Evolutionary conservation across 2,797 vertebrate genomes (phyloP).

Genomic region (Falco berigora): DNA sequence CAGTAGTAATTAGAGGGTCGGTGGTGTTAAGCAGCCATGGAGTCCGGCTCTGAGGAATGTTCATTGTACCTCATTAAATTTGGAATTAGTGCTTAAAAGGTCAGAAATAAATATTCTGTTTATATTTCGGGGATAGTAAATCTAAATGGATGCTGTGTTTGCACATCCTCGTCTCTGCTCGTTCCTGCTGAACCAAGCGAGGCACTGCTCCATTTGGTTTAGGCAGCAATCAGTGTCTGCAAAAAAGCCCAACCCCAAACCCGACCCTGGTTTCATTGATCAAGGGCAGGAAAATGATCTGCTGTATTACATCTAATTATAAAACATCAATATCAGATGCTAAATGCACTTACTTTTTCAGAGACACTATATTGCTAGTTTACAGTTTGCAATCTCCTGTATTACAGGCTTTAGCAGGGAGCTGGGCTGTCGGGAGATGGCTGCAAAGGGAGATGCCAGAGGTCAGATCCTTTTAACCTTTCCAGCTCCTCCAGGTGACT

Average conservation of each 20-base stretch:
- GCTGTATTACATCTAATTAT: slow-evolving; percentile 72
- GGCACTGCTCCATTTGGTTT: slow-evolving; percentile 22
- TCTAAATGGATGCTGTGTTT: slow-evolving; percentile 56
- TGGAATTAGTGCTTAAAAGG: slow-evolving; percentile 74
- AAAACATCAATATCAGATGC: slow-evolving; percentile 67
- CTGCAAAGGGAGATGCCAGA: slow-evolving; percentile 21
- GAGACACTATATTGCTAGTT: slow-evolving; percentile 18
- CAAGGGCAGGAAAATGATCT: slow-evolving; percentile 65
- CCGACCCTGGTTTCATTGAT: slow-evolving; percentile 62
- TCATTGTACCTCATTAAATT: slow-evolving; percentile 74
- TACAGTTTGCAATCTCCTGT: slow-evolving; percentile 42
- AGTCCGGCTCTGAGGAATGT: slow-evolving; percentile 66
- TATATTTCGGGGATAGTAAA: slow-evolving; percentile 67
- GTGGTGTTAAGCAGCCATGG: slow-evolving; percentile 64
- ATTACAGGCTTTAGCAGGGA: slow-evolving; percentile 12
- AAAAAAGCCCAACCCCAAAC: slow-evolving; percentile 49
- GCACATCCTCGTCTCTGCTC: slow-evolving; percentile 29
- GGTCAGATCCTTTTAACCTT: slow-evolving; percentile 35
- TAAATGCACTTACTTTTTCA: slow-evolving; percentile 36
- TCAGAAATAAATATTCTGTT: slow-evolving; percentile 74
- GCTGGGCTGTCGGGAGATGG: slow-evolving; percentile 15
- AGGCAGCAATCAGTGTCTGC: slow-evolving; percentile 41
- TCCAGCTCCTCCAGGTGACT: slow-evolving; percentile 35
- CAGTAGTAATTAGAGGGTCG: slow-evolving; percentile 67
- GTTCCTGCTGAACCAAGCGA: not conserved